Conservation (phyloP, 2,797 vertebrate genomes). For the Myripristis jacobus region DNA sequence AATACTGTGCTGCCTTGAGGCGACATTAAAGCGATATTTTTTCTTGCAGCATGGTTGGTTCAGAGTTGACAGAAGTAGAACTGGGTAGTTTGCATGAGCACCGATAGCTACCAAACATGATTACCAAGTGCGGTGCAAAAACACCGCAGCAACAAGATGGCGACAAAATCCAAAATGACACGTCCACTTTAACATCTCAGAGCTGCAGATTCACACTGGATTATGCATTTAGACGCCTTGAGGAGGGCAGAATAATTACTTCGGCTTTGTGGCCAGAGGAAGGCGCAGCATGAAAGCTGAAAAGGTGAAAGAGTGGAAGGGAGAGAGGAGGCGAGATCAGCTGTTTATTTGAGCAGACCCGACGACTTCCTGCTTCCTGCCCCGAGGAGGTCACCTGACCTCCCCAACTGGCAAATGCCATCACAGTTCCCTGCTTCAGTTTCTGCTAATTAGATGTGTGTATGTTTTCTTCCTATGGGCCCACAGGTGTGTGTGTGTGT, state of each 20-base stretch:
- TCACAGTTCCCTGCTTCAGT: slow-evolving; percentile 26
- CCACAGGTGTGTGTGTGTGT: neutral
- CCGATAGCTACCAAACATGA: no score
- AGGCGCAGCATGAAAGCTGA: slow-evolving; percentile 29
- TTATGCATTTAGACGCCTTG: slow-evolving; percentile 42
- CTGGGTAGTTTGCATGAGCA: no score
- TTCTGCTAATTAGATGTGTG: slow-evolving; percentile 32
- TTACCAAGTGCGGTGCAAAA: no score
- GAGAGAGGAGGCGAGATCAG: slow-evolving; percentile 25
- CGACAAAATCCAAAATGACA: slow-evolving; percentile 9
- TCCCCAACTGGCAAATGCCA: slow-evolving; percentile 11
- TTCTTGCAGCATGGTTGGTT: no score
- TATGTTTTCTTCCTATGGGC: slow-evolving; percentile 12
- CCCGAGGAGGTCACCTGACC: slow-evolving; percentile 37
- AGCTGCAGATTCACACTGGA: slow-evolving; percentile 27
- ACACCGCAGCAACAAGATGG: no score
- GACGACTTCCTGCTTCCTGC: slow-evolving; percentile 18
- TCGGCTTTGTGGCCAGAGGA: slow-evolving; percentile 35
- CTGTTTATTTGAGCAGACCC: slow-evolving; percentile 25
- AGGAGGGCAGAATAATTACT: slow-evolving; percentile 47
- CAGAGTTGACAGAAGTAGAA: no score
- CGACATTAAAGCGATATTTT: no score
- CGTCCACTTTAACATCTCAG: slow-evolving; percentile 12
- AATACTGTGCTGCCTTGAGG: no score
- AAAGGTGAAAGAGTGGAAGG: slow-evolving; percentile 37